A percentile compares a stretch with the other conserved stretches of the same genome.
Evolutionary conservation across 2,113 vertebrate genomes (phyloP).

Genomic region (Notechis scutatus): DNA sequence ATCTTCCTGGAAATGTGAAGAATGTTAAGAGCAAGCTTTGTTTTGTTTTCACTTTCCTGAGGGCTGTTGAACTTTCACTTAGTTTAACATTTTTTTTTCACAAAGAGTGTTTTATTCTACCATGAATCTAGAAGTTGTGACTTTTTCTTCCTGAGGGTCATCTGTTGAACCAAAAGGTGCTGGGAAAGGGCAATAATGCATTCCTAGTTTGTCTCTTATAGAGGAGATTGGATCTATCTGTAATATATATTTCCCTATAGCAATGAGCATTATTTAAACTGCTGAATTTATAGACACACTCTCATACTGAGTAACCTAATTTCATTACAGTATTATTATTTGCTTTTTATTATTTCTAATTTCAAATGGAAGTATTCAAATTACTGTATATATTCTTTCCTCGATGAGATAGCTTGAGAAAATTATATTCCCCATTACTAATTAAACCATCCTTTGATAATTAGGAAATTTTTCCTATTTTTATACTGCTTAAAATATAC

Average conservation of each 20-base stretch:
- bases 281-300: not conserved
- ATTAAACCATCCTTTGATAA: not conserved
- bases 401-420: not conserved
- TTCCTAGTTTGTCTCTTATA: not conserved
- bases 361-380: not conserved
- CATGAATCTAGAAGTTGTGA: not conserved
- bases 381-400: not conserved
- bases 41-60: conserved; percentile 17
- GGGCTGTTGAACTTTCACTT: conserved; percentile 49
- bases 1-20: conserved; percentile 17
- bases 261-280: not conserved
- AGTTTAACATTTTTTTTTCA: conserved; percentile 39
- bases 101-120: conserved; percentile 37
- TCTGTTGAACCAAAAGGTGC: conserved; percentile 2
- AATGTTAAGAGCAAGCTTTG: conserved; percentile 50
- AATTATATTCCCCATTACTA: not conserved
- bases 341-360: not conserved
- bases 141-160: not conserved
- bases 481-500: not conserved
- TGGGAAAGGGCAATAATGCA: not conserved
- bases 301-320: not conserved
- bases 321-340: not conserved
- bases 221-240: not conserved
- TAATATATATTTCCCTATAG: not conserved
- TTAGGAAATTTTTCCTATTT: not conserved